Conservation (phyloP, 2,797 vertebrate species). For the Anabacerthia variegaticeps region DNA sequence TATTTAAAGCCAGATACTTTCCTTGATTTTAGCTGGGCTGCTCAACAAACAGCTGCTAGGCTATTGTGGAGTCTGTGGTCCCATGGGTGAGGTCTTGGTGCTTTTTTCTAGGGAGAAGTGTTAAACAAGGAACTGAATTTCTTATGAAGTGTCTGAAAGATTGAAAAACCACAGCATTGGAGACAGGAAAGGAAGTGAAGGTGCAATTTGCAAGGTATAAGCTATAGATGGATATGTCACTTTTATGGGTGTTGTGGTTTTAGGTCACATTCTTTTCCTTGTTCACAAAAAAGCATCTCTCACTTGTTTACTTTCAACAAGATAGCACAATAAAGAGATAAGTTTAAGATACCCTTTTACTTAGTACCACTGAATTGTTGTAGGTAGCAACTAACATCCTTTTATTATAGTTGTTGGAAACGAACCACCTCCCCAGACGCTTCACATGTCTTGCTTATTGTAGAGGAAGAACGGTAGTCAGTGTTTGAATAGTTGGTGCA, state of each 20-base stretch:
- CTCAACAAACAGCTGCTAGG: neutral
- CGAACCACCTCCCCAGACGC: accelerated
- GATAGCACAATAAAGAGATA: neutral
- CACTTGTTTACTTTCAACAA: neutral
- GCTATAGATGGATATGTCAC: neutral
- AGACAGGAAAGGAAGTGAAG: neutral
- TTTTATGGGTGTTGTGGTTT: neutral
- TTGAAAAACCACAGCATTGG: neutral
- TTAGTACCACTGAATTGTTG: neutral
- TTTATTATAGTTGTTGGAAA: neutral
- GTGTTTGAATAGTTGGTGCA: neutral
- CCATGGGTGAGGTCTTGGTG: neutral
- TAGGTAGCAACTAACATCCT: neutral
- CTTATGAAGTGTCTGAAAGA: neutral
- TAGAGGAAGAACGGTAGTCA: neutral
- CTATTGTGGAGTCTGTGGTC: neutral
- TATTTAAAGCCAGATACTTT: neutral
- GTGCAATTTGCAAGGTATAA: neutral
- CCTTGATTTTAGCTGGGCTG: neutral
- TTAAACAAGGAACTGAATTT: neutral
- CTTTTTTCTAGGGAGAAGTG: neutral
- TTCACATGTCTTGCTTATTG: neutral
- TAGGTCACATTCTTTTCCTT: neutral
- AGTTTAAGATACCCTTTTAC: neutral
- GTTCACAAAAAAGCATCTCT: neutral